These are phyloP conservation scores for Priocnemis perturbator DNA, from an alignment of 2,888 invertebrate genomes.

Conservation along the genomic window DNA sequence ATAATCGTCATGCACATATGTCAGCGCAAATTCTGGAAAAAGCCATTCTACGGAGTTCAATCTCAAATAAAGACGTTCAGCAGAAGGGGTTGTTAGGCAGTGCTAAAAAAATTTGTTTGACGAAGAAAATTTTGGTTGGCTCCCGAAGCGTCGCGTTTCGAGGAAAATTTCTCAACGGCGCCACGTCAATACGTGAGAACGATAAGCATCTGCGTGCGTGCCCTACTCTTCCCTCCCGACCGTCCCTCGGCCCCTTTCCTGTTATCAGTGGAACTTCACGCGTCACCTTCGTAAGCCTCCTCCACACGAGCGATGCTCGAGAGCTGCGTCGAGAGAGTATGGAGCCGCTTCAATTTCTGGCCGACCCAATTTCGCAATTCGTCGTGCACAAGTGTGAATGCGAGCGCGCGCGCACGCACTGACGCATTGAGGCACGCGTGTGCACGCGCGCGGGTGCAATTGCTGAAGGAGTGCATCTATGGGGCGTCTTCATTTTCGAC, in stretches of 20 bases:
- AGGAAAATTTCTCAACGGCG: constrained; percentile 27
- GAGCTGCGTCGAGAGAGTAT: constrained; percentile 32
- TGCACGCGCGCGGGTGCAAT: constrained; percentile 36
- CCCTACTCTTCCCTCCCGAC: constrained; percentile 10
- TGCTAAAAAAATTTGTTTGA: constrained; percentile 4
- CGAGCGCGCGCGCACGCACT: constrained; percentile 5
- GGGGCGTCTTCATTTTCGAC: no score
- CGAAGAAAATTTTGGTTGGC: no score
- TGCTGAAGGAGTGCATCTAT: constrained; percentile 1
- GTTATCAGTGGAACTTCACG: constrained; percentile 45
- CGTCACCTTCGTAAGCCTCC: constrained; percentile 41
- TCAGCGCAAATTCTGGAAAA: neutral
- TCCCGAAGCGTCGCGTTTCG: neutral
- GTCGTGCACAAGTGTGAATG: constrained; percentile 18
- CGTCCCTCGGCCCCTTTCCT: neutral
- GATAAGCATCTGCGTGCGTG: neutral
- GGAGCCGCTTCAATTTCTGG: constrained; percentile 66
- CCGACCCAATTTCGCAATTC: constrained; percentile 72
- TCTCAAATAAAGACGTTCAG: no score
- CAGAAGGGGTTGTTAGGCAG: no score
- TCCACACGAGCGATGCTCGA: constrained; percentile 19
- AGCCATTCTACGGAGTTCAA: no score
- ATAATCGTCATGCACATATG: no score
- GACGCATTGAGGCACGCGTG: neutral
- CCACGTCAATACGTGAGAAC: neutral